phyloP scores from a whole-genome alignment of 2,888 invertebrate species.

The Gisinianus flammeolus region DNA sequence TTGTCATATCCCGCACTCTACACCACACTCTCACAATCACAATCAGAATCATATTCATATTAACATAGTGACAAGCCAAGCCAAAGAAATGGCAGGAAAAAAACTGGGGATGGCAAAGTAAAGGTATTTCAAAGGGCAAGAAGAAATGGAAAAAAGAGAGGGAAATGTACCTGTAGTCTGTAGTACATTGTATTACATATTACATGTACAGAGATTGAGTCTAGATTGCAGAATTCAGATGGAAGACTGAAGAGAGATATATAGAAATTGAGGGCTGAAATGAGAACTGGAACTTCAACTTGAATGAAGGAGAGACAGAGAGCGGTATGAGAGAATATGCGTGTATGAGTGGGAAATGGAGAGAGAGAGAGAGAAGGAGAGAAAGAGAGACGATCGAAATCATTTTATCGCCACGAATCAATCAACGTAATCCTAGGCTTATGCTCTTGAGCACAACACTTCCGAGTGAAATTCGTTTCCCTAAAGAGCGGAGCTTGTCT shows the following conservation, averaged over 20 bases:
- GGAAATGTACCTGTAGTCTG: background rate
- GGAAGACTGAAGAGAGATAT: background rate
- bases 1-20: conserved; percentile 3
- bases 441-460: conserved; percentile 56
- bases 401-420: conserved; percentile 49
- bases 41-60: background rate
- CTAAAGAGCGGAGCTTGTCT: conserved; percentile 40
- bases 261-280: background rate
- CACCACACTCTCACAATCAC: background rate
- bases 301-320: background rate
- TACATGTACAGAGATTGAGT: background rate
- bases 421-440: conserved; percentile 58
- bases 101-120: too few species aligned
- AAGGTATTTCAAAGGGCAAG: conserved; percentile 6
- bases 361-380: conserved; percentile 1
- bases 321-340: background rate
- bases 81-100: background rate
- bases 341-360: background rate
- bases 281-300: too few species aligned
- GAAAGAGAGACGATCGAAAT: conserved; percentile 30
- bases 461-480: conserved; percentile 36
- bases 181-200: too few species aligned
- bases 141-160: background rate
- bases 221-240: background rate
- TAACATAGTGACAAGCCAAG: background rate